Conservation (phyloP, 2,113 vertebrate species). For the Phaethornis superciliosus region DNA sequence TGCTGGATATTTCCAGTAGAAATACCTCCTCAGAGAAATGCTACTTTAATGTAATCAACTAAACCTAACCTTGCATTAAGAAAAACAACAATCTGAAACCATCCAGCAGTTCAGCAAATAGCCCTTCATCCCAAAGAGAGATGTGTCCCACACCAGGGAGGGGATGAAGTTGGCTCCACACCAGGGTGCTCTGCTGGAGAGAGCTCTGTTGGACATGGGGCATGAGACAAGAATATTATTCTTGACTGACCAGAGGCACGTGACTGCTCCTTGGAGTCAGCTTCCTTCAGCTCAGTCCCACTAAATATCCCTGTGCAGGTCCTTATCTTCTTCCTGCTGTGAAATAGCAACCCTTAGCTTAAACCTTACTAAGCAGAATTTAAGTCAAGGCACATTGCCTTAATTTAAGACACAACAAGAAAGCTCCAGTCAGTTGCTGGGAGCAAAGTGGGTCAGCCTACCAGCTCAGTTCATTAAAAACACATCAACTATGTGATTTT, state of each 20-base stretch:
- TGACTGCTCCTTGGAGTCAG: neutral
- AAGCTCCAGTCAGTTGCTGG: neutral
- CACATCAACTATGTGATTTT: neutral
- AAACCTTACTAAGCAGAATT: conserved; percentile 9
- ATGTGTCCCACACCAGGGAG: fast-evolving
- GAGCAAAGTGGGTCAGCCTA: conserved; percentile 18
- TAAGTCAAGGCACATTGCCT: neutral
- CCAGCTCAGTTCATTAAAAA: neutral
- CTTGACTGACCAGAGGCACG: neutral
- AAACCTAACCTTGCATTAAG: neutral
- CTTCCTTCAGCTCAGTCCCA: neutral
- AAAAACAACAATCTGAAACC: neutral
- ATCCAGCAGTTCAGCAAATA: neutral
- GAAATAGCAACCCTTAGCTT: conserved; percentile 6
- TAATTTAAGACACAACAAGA: neutral
- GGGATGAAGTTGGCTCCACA: neutral
- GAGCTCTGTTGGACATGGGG: neutral
- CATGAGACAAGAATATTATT: neutral
- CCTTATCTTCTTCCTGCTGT: neutral
- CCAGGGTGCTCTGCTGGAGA: neutral
- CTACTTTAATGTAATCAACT: neutral
- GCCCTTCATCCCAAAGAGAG: neutral
- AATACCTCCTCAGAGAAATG: neutral
- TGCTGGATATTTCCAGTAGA: neutral
- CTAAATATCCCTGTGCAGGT: neutral